Percentiles rank a stretch among this genome's conserved stretches.
These are phyloP conservation scores for Neogobius melanostomus DNA, from an alignment of 2,113 vertebrate species.

Conservation along the genomic window DNA sequence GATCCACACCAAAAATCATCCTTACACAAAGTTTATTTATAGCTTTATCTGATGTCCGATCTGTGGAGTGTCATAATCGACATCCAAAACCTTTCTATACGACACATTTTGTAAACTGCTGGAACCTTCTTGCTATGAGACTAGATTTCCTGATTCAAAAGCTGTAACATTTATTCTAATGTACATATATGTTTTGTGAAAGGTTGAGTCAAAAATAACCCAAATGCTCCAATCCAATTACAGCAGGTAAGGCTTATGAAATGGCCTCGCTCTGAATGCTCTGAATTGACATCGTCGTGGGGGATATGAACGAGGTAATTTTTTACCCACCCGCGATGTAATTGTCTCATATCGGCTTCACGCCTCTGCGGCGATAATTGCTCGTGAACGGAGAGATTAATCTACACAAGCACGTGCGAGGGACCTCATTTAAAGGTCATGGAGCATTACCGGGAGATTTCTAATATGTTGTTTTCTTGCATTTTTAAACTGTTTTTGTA, in stretches of 20 bases:
- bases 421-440: constrained; percentile 69
- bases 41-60: no score
- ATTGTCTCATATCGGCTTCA: constrained; percentile 78
- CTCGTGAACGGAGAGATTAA: constrained; percentile 70
- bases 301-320: constrained; percentile 65
- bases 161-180: not conserved
- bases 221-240: constrained; percentile 53
- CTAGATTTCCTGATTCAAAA: no score
- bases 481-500: not conserved
- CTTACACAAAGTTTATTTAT: no score
- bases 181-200: not conserved
- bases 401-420: constrained; percentile 76
- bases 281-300: constrained; percentile 48
- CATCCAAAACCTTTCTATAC: no score
- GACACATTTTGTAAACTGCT: no score
- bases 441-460: constrained; percentile 55
- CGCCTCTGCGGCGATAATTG: constrained; percentile 64
- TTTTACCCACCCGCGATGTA: constrained; percentile 63
- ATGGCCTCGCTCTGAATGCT: constrained; percentile 51
- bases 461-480: constrained; percentile 35
- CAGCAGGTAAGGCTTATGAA: constrained; percentile 36
- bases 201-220: constrained; percentile 34
- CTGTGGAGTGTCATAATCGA: no score
- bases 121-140: no score
- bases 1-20: no score